These are phyloP conservation scores for Fukomys damarensis DNA, from an alignment of 2,113 vertebrate genomes.

Conservation along the genomic window DNA sequence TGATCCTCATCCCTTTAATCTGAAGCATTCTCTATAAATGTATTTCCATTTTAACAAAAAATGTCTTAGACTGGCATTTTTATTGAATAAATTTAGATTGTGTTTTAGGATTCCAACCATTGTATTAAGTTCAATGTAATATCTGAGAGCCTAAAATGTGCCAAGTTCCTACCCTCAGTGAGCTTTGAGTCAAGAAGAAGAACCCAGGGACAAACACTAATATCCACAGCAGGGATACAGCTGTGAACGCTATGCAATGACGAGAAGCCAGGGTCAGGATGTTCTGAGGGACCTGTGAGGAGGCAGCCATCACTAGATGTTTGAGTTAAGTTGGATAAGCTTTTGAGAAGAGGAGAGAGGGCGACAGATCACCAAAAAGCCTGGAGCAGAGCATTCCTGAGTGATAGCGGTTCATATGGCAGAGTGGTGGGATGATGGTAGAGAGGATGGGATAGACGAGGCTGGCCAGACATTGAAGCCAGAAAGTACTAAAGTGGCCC, in stretches of 20 bases:
- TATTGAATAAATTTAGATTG: not conserved
- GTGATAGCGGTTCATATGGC: not conserved
- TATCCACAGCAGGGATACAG: rapidly evolving
- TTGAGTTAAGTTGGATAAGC: not conserved
- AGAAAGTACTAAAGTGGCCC: too few species aligned
- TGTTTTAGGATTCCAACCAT: not conserved
- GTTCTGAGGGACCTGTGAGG: not conserved
- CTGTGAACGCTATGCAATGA: rapidly evolving
- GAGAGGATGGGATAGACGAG: not conserved
- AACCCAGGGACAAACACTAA: not conserved
- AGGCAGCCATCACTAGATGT: not conserved
- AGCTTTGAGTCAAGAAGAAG: not conserved
- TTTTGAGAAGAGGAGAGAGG: not conserved
- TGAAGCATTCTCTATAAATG: slow-evolving; percentile 62
- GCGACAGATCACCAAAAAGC: not conserved
- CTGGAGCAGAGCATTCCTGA: not conserved
- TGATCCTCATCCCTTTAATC: slow-evolving; percentile 68
- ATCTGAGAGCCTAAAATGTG: not conserved
- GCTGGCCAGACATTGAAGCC: not conserved
- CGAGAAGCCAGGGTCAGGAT: not conserved
- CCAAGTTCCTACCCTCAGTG: not conserved
- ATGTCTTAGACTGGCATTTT: not conserved
- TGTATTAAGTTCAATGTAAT: not conserved
- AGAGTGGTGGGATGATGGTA: not conserved
- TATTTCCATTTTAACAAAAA: slow-evolving; percentile 70